Evolutionary conservation across 2,797 vertebrate genomes (phyloP), one percentile per base, ranked within the genome.

Genomic region (Anolis apletophallus): DNA sequence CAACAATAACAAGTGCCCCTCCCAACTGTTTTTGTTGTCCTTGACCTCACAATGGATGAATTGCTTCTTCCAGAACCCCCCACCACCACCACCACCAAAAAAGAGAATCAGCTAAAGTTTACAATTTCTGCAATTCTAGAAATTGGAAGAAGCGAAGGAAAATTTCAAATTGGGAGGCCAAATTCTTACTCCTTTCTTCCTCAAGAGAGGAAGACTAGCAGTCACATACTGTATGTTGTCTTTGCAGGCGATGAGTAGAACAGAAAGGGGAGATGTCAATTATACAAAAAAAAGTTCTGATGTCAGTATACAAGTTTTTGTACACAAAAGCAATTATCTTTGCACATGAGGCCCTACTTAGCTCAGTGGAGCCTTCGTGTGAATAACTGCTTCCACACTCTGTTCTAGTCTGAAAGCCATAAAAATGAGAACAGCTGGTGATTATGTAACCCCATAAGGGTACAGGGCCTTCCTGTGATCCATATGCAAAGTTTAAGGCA

Each of bases 361-460:
- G 59, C 64, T 86, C 71, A 46, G 76, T 64, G 32, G 52, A 40
- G 23, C 13, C 52, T 71, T 59, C 52, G 32, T 34, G 23, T 40
- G 34, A 67, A 46, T n/a, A 40, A 16, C 55, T 52, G 55, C 54
- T 77, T 36, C 34, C 54, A 72, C 59, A 21, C 7, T 72, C 19
- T 34, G 32, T 79, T 57, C 21, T 55, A 71, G 59, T 64, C 9
- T 36, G 55, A 83, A 79, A 79, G 55, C 75, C 57, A 87, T 79
- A 72, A 87, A 71, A 79, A 78, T 76, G 10, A 52, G 46, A 87
- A 77, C 74, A 87, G 52, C 67, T 83, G 75, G 55, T 87, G 75
- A 74, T 83, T 83, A 83, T 17, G 1, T 79, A 87, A 83, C 54
- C 40, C 74, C n/a, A 3, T 36, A 83, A 87, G 81, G 81, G 46